These are phyloP conservation scores for Pocillopora grandis DNA, from an alignment of 92 coral and sea anemone genomes.

Conservation along the genomic window DNA sequence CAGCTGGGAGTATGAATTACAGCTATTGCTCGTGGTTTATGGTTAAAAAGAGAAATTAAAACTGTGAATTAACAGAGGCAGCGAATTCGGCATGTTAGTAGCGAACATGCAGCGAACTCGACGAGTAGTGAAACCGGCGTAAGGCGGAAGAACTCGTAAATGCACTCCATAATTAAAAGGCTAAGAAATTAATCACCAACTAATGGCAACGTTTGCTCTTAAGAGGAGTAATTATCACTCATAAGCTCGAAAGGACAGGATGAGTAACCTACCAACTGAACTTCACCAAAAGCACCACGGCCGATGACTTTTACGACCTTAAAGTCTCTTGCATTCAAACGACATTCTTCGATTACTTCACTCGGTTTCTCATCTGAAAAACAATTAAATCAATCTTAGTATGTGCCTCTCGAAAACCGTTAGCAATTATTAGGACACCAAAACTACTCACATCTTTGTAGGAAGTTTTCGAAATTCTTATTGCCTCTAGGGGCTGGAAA, in stretches of 20 bases:
- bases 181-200: not conserved
- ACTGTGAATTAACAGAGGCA: too few species aligned
- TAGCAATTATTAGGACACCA: slow-evolving; percentile 52
- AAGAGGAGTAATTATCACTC: not conserved
- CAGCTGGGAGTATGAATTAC: too few species aligned
- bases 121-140: too few species aligned
- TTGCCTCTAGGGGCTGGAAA: slow-evolving; percentile 92
- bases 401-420: slow-evolving; percentile 42
- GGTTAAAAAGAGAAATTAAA: too few species aligned
- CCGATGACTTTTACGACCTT: slow-evolving; percentile 94
- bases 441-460: slow-evolving; percentile 87
- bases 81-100: too few species aligned
- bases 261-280: slow-evolving; percentile 85
- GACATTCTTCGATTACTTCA: slow-evolving; percentile 71
- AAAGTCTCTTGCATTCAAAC: slow-evolving; percentile 88
- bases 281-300: slow-evolving; percentile 99
- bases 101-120: too few species aligned
- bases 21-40: too few species aligned
- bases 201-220: not conserved
- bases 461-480: slow-evolving; percentile 96
- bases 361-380: slow-evolving; percentile 89
- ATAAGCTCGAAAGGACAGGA: not conserved
- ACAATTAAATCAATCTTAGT: slow-evolving; percentile 46
- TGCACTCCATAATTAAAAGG: not conserved
- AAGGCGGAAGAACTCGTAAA: not conserved